Evolutionary conservation across 1,140 invertebrate genomes (phyloP), one percentile per base, ranked within the genome.

Genomic region (Holcopasites calliopsidis): DNA sequence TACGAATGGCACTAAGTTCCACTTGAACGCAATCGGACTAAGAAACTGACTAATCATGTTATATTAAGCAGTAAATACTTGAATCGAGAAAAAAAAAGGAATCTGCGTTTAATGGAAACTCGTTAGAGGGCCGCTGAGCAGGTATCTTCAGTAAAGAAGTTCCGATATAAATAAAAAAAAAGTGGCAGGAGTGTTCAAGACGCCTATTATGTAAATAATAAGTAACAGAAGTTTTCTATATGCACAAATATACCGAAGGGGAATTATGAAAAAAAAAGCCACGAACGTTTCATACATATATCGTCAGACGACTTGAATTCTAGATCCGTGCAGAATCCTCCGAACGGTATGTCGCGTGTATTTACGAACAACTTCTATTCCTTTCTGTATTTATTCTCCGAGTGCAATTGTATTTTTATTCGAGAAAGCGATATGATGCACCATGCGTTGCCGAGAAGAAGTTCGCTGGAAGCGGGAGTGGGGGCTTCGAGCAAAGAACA

Each of bases 161-260:
- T 70, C 21, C 31, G n/a, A n/a, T n/a, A n/a, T n/a, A n/a, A 55
- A 40, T 38, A 50, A 55, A 42, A 42, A 16, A n/a, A 18, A 13
- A 3, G 16, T 3, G 38, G 10, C 33, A 33, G 40, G 54, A 70
- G n/a, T 49, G 44, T 52, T 62, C 69, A 61, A 31, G 13, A 71
- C 35, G 26, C 23, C 18, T 60, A 38, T 49, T 71, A 62, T 47
- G 55, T 60, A 49, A 61, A 54, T 40, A 18, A 18, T n/a, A n/a
- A 44, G 11, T 44, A 44, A 54, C 31, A 71, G 35, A 54, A 72
- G n/a, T 72, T 72, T 72, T 72, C 47, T 72, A 72, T 26, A 35
- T 33, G 26, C 47, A 65, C 54, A 50, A 62, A 54, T 54, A 65
- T 54, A n/a, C 42, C n/a, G 2, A 35, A 4, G 49, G n/a, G 11